phyloP scores from a whole-genome alignment of 2,888 invertebrate genomes.

The Troides oblongomaculatus region DNA sequence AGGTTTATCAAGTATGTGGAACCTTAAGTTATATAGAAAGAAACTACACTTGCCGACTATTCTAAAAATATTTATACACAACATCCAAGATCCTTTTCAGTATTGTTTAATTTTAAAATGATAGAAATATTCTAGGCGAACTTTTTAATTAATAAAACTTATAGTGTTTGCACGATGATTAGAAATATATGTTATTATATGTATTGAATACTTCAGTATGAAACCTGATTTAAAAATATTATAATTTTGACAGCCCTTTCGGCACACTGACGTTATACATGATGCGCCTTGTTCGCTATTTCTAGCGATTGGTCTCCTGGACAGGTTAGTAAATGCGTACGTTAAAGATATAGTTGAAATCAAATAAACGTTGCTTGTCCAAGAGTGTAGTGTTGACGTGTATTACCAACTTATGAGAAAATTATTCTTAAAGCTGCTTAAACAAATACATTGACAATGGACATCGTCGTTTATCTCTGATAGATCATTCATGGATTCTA shows the following conservation, averaged over 20 bases:
- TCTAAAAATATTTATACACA: too few species aligned
- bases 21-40: too few species aligned
- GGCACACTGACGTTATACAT: constrained; percentile 26
- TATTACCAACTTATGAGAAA: neutral
- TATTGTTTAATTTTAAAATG: neutral
- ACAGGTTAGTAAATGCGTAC: constrained; percentile 28
- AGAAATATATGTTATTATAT: neutral
- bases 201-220: neutral
- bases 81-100: too few species aligned
- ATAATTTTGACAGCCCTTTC: constrained; percentile 9
- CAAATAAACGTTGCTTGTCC: neutral
- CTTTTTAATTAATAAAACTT: neutral
- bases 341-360: neutral
- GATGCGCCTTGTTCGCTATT: constrained; percentile 51
- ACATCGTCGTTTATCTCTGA: neutral
- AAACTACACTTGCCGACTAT: too few species aligned
- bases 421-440: neutral
- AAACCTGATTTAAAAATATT: neutral
- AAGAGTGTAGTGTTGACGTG: neutral
- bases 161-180: neutral
- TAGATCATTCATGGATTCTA: neutral
- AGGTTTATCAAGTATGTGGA: too few species aligned
- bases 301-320: constrained; percentile 46
- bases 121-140: neutral
- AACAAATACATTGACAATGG: neutral